Conservation (phyloP, 1,140 invertebrate species). For the Cotesia vestalis region DNA sequence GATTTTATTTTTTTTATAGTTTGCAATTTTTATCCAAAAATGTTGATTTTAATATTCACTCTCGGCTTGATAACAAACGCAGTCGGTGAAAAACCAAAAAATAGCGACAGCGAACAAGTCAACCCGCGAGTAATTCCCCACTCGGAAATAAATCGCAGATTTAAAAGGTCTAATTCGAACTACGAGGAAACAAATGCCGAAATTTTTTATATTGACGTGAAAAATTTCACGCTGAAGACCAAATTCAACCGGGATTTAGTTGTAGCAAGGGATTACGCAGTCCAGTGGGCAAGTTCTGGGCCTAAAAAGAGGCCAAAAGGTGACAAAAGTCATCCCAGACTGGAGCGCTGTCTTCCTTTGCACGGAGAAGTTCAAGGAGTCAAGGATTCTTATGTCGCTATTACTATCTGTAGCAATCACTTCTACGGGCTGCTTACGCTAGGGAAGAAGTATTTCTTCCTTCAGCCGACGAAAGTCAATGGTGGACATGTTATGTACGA, state of each 20-base stretch:
- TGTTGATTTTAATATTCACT: too few species aligned
- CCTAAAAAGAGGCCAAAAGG: background rate
- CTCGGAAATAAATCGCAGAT: background rate
- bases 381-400: background rate
- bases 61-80: too few species aligned
- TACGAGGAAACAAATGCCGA: background rate
- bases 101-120: background rate
- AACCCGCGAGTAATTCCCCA: constrained; percentile 1
- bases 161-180: constrained; percentile 1
- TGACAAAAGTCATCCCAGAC: background rate
- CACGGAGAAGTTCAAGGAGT: background rate
- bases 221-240: constrained; percentile 13
- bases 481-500: constrained; percentile 4
- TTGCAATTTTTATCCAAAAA: too few species aligned
- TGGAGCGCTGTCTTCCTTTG: background rate
- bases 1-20: too few species aligned
- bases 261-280: background rate
- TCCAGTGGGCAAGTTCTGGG: constrained; percentile 5
- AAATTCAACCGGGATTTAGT: constrained; percentile 5
- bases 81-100: too few species aligned
- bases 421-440: constrained; percentile 9
- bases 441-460: constrained; percentile 1
- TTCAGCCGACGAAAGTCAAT: constrained; percentile 5
- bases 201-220: background rate
- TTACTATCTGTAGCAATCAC: constrained; percentile 15